Percentiles rank a stretch among this genome's conserved stretches.
Conservation (phyloP, 2,113 vertebrate genomes). For the Hemicordylus capensis region DNA sequence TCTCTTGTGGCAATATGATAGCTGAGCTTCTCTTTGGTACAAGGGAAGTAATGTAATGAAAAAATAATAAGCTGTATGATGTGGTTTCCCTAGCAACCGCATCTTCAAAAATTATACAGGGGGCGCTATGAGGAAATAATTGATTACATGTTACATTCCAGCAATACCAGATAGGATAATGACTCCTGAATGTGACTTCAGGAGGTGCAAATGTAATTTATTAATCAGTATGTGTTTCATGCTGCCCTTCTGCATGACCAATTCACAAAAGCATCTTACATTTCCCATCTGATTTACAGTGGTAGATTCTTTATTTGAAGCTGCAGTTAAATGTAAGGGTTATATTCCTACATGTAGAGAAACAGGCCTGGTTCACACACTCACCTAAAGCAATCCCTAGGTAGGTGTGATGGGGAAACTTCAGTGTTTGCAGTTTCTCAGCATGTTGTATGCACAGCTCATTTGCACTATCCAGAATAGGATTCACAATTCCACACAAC, state of each 20-base stretch:
- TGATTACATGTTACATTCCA: background rate
- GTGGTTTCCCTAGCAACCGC: background rate
- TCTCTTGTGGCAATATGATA: background rate
- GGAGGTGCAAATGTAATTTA: background rate
- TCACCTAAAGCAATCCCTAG: background rate
- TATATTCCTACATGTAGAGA: background rate
- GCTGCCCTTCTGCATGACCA: background rate
- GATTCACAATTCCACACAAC: background rate
- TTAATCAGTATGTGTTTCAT: background rate
- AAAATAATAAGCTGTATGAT: background rate
- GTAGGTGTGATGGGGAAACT: background rate
- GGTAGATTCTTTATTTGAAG: background rate
- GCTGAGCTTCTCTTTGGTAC: background rate
- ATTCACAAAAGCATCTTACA: background rate
- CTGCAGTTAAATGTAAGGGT: background rate
- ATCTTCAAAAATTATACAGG: background rate
- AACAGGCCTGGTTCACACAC: background rate
- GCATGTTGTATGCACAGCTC: background rate
- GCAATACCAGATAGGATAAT: background rate
- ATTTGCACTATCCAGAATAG: background rate
- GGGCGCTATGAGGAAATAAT: background rate
- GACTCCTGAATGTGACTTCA: background rate
- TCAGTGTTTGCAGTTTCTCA: background rate
- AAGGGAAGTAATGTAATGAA: background rate
- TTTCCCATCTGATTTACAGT: background rate